A percentile compares a stretch with the other conserved stretches of the same genome.
phyloP scores from a whole-genome alignment of 1,140 invertebrate genomes.

The Drosophila virilis region DNA sequence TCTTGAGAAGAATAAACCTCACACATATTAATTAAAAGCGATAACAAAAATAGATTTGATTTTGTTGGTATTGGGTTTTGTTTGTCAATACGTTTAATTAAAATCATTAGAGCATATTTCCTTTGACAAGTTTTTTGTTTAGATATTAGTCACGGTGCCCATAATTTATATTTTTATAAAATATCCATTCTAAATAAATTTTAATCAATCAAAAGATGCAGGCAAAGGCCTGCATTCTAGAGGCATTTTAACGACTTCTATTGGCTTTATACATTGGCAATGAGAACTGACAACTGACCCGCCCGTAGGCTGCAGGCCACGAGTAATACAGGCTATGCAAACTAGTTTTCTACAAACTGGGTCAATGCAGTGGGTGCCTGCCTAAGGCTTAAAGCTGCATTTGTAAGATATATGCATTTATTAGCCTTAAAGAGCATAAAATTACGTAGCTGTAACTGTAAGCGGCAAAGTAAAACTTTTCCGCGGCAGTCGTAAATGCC shows the following conservation, averaged over 20 bases:
- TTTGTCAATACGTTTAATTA: no score
- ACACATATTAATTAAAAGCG: no score
- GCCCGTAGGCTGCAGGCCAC: not conserved
- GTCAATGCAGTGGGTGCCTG: slow-evolving; percentile 21
- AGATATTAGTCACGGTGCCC: no score
- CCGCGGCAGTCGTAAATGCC: slow-evolving; percentile 41
- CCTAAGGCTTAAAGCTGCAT: slow-evolving; percentile 10
- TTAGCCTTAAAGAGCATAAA: slow-evolving; percentile 4
- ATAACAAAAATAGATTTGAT: not conserved
- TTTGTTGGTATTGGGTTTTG: no score
- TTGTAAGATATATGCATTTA: slow-evolving; percentile 12
- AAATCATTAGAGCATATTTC: no score
- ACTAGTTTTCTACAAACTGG: slow-evolving; percentile 20
- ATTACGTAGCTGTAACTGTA: not conserved
- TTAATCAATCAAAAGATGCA: slow-evolving; percentile 1
- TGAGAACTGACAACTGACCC: slow-evolving; percentile 14
- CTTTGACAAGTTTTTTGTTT: no score
- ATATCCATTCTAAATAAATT: not conserved
- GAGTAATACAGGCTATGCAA: slow-evolving; percentile 10
- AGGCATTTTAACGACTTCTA: not conserved
- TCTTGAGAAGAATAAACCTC: no score
- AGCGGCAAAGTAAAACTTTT: slow-evolving; percentile 33
- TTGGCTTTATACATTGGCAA: not conserved
- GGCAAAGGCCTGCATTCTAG: not conserved
- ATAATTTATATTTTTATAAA: no score